Evolutionary conservation across 2,888 invertebrate species (phyloP), one percentile per base, ranked within the genome.

Genomic region (Liposcelis brunnea): DNA sequence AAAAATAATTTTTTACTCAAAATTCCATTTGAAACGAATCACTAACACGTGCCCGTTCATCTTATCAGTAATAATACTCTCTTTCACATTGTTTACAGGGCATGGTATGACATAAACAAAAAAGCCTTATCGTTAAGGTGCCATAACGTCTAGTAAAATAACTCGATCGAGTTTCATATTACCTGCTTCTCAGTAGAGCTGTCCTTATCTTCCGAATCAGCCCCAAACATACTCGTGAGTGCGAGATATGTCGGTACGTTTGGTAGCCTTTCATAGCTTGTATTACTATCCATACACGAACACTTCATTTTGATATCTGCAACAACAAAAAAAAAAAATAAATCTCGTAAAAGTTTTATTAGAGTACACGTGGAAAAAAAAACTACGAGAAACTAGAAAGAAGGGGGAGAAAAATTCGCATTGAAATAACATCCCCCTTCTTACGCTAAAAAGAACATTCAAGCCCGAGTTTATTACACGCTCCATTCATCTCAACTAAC

Each of bases 241-340:
- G 49, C 51, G 31, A 51, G 42, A 11, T 45, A 37, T 18, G 50
- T 49, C 14, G 48, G 44, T 42, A 51, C 48, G 37, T 45, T 50
- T 11, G 53, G 51, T 18, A 54, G 49, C 10, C 53, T 45, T 49
- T 54, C 52, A 44, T 54, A 54, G 31, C 50, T 49, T 26, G 52
- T 42, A 31, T 44, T 35, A 26, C 46, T 40, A 32, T 45, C 46
- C 40, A 50, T 47, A 33, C 51, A 51, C 16, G 50, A 43, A 44
- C 53, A 52, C 46, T 50, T 46, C 49, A 52, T 52, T 46, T 50
- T 53, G 50, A 50, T 53, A 31, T 45, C 51, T 51, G 42, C 2
- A 47, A 48, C 33, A 38, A 5, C 19, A 46, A 6, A 47, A 42
- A 16, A 18, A 42, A n/a, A 19, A 44, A 12, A 42, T 8, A 43